Evolutionary conservation across 1,140 invertebrate species (phyloP).

Genomic region (Hylyphantes graminicola): DNA sequence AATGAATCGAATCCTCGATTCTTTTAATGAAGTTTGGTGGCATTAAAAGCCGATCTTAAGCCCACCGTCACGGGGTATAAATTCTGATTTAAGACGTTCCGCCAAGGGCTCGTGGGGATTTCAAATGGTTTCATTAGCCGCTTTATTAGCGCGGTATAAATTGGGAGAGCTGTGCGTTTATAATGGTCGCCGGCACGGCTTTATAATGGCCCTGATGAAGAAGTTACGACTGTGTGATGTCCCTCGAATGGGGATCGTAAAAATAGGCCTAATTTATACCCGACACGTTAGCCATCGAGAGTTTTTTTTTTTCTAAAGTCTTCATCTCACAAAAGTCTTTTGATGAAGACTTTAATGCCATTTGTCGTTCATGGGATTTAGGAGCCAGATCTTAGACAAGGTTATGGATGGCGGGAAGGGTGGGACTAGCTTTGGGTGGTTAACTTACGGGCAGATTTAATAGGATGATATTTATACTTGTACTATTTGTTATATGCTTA

Average conservation of each 20-base stretch:
- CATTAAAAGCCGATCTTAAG: conserved; percentile 58
- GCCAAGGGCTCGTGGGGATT: conserved; percentile 52
- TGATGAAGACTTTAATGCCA: conserved; percentile 41
- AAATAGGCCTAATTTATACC: conserved; percentile 60
- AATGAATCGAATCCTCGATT: conserved; percentile 52
- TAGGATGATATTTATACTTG: too few species aligned
- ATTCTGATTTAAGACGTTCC: conserved; percentile 58
- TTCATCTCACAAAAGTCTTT: conserved; percentile 34
- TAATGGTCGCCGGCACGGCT: conserved; percentile 50
- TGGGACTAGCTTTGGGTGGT: background rate
- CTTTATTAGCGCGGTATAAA: conserved; percentile 60
- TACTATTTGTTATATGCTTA: too few species aligned
- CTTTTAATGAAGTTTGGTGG: conserved; percentile 59
- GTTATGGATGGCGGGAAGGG: background rate
- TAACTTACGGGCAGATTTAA: too few species aligned
- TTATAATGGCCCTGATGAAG: conserved; percentile 59
- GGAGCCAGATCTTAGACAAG: conserved; percentile 19
- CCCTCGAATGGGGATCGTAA: conserved; percentile 56
- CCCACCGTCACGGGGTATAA: conserved; percentile 59
- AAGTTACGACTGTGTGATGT: conserved; percentile 58
- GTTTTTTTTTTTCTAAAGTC: conserved; percentile 40
- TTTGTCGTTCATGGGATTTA: conserved; percentile 31
- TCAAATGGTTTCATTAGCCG: conserved; percentile 60
- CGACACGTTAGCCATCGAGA: conserved; percentile 54
- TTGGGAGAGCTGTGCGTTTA: conserved; percentile 53